Evolutionary conservation across 2,113 vertebrate genomes (phyloP).

Genomic region (Agapornis roseicollis): DNA sequence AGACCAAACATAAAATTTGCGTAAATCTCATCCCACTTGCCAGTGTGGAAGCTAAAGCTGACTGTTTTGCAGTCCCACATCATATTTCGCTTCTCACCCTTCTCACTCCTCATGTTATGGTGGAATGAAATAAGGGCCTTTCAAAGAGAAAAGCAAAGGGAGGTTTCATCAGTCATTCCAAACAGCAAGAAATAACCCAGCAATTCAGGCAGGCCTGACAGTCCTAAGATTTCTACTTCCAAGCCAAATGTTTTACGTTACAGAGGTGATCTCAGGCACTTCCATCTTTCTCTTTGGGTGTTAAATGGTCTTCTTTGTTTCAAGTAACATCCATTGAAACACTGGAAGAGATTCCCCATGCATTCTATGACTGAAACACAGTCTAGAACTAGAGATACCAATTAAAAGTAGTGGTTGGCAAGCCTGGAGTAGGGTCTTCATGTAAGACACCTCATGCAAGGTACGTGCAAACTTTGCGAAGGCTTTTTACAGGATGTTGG

Average conservation of each 20-base stretch:
- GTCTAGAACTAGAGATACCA: background rate
- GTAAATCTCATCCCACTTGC: background rate
- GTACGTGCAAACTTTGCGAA: background rate
- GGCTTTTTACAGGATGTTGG: background rate
- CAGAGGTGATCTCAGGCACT: background rate
- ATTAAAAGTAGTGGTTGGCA: background rate
- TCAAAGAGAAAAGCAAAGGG: background rate
- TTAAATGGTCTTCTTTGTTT: background rate
- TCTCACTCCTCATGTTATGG: background rate
- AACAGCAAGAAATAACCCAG: background rate
- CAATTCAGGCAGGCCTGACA: background rate
- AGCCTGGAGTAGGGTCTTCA: background rate
- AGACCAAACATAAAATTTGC: fast-evolving
- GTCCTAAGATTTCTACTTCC: background rate
- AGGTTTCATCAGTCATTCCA: background rate
- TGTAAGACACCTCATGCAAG: background rate
- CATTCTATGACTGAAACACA: background rate
- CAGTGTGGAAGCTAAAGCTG: background rate
- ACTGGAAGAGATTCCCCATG: background rate
- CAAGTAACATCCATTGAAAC: background rate
- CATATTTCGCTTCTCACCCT: background rate
- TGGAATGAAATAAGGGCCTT: background rate
- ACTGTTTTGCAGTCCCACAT: background rate
- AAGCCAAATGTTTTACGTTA: background rate
- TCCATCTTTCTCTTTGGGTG: background rate